phyloP scores from a whole-genome alignment of 2,797 vertebrate genomes.

The Sebastes matsubarae region DNA sequence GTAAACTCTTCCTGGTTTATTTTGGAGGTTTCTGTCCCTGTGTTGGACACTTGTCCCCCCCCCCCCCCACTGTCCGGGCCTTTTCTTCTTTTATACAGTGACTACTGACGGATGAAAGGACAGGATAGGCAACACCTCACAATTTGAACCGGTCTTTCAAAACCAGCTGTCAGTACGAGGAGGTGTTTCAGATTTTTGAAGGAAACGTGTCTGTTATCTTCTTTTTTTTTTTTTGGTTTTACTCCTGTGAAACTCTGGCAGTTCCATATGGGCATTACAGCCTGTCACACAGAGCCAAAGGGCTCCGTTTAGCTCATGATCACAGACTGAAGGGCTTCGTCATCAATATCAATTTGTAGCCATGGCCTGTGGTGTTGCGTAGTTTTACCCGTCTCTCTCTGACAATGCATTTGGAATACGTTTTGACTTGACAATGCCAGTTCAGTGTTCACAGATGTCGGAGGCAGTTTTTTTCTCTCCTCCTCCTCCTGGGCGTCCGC shows the following conservation, averaged over 20 bases:
- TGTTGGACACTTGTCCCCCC: neutral
- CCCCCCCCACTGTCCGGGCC: neutral
- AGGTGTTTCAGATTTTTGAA: constrained; percentile 22
- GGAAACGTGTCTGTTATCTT: neutral
- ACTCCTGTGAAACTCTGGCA: constrained; percentile 45
- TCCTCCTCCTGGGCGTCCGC: neutral
- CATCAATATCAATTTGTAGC: constrained; percentile 42
- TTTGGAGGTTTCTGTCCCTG: constrained; percentile 8
- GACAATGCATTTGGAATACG: constrained; percentile 22
- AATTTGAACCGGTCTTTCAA: neutral
- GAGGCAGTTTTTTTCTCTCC: neutral
- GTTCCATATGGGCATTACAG: constrained; percentile 68
- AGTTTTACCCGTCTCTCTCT: constrained; percentile 9
- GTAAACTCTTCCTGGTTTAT: constrained; percentile 9
- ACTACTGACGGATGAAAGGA: constrained; percentile 19
- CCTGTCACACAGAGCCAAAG: constrained; percentile 30
- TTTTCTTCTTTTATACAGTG: neutral
- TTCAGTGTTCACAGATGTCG: constrained; percentile 50
- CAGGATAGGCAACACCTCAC: neutral
- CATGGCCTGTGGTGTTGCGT: constrained; percentile 19
- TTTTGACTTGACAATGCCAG: constrained; percentile 49
- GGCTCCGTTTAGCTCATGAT: constrained; percentile 41
- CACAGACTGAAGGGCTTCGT: constrained; percentile 71
- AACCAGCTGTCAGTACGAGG: neutral
- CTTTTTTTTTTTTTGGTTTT: neutral